These are phyloP conservation scores for Schizopygopsis pylzovi DNA, from an alignment of 2,797 vertebrate genomes.

Conservation along the genomic window DNA sequence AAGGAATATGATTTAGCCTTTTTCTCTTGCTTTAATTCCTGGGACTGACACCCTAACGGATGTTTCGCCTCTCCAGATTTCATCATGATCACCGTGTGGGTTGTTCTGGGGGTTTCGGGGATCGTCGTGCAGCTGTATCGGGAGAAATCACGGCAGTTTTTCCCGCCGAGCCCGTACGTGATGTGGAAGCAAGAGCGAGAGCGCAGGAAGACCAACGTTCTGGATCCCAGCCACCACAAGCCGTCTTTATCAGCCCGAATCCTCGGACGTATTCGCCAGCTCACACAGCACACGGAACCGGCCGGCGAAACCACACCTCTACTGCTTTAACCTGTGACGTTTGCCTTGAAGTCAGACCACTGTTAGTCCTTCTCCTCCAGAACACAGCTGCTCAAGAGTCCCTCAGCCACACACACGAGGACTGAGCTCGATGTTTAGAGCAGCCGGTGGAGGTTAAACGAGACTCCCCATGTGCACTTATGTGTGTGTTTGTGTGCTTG, in stretches of 20 bases:
- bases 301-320: conserved; percentile 90
- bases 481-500: background rate
- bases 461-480: conserved; percentile 1
- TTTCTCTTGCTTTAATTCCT: background rate
- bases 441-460: background rate
- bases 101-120: conserved; percentile 83
- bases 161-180: conserved; percentile 91
- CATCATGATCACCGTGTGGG: conserved; percentile 86
- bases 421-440: background rate
- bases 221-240: conserved; percentile 93
- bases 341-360: background rate
- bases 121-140: conserved; percentile 85
- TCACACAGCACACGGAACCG: conserved; percentile 76
- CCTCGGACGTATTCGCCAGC: conserved; percentile 70
- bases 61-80: conserved; percentile 78
- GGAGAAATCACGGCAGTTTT: conserved; percentile 82
- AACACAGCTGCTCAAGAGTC: background rate
- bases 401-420: background rate
- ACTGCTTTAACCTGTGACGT: conserved; percentile 77
- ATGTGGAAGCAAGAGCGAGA: conserved; percentile 89
- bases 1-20: background rate
- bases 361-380: background rate
- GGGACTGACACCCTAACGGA: background rate
- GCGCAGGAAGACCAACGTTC: conserved; percentile 90
- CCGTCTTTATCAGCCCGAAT: conserved; percentile 85